Evolutionary conservation across 2,888 invertebrate species (phyloP).

Genomic region (Drosophila kanekoi): DNA sequence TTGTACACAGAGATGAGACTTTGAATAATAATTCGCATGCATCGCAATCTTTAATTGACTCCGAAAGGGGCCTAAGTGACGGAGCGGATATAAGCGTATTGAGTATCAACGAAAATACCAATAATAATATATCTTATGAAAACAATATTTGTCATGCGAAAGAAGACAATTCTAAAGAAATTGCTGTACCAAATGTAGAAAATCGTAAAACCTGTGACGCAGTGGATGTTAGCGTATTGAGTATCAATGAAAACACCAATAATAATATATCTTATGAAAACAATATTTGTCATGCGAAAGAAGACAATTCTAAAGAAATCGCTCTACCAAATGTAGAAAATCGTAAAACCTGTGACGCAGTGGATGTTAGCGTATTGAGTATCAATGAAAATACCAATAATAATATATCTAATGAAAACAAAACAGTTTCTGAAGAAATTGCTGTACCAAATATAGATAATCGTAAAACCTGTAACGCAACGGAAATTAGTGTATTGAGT

Average conservation of each 20-base stretch:
- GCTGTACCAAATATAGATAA: not conserved
- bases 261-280: too few relatives aligned
- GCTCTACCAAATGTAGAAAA: not conserved
- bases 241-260: not conserved
- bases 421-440: not conserved
- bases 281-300: too few relatives aligned
- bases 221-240: too few relatives aligned
- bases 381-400: not conserved
- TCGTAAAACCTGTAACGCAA: too few relatives aligned
- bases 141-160: too few relatives aligned
- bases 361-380: too few relatives aligned
- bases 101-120: not conserved
- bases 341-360: too few relatives aligned
- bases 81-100: not conserved
- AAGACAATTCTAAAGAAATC: not conserved
- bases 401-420: too few relatives aligned
- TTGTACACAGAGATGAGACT: conserved; percentile 47
- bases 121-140: too few relatives aligned
- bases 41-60: not conserved
- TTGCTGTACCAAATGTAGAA: not conserved
- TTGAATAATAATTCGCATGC: not conserved
- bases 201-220: too few relatives aligned
- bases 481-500: too few relatives aligned
- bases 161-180: not conserved
- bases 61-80: not conserved